Base-by-base conservation (phyloP, 2,888 invertebrate genomes). In the Hydroisotoma schaefferi region DNA sequence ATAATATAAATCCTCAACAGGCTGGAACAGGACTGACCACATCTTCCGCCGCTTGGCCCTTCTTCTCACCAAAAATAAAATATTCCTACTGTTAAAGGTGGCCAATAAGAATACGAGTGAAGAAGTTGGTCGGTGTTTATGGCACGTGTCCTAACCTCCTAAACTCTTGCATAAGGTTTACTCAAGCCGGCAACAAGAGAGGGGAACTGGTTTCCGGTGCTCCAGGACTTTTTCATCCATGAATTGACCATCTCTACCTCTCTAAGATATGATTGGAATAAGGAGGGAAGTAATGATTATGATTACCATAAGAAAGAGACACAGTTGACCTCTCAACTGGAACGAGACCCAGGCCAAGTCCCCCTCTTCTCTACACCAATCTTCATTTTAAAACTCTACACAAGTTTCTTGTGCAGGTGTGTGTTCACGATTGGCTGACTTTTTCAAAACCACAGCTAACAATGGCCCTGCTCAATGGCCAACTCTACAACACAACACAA, bases 381-480 rank as follows among this genome's bases (percentile, higher is more conserved):
- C n/a, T n/a, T 33, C 33, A 10, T 33, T 15, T 33, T 33, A 8
- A 15, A 40, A 40, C 5, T 8, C 8, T 40, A 12, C 12, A 23
- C 20, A 18, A 15, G 8, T 10, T 46, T 12, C 20, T 6, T 4
- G 46, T 46, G 46, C 46, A 46, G 46, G 46, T 46, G 46, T 46
- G 46, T 46, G 46, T 46, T 46, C 46, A 46, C 46, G 46, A 46
- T 22, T 46, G 6, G 46, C 23, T 46, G 46, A 46, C 46, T 46
- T 46, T 33, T n/a, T n/a, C n/a, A 33, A 33, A 33, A 33, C 33
- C 33, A 33, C 33, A 33, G n/a, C n/a, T n/a, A n/a, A n/a, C n/a
- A n/a, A n/a, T n/a, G n/a, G n/a, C n/a, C n/a, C n/a, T n/a, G n/a
- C n/a, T n/a, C n/a, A n/a, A n/a, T n/a, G n/a, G n/a, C n/a, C n/a